phyloP scores from a whole-genome alignment of 1,140 invertebrate species.

The Venustaconcha ellipsiformis region DNA sequence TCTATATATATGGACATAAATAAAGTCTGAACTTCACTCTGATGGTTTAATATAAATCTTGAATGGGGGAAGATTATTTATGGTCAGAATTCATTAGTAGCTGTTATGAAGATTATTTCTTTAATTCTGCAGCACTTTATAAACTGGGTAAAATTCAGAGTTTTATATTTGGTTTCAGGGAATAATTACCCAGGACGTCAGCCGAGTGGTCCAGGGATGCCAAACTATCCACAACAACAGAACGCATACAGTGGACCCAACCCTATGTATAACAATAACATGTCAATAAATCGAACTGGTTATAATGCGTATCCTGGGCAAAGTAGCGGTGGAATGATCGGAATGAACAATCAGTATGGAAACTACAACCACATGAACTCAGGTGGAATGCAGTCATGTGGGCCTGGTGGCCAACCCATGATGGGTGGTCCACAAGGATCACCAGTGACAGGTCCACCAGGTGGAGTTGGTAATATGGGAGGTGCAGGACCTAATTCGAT shows the following conservation, averaged over 20 bases:
- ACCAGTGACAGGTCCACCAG: not conserved
- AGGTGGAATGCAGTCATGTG: slow-evolving; percentile 34
- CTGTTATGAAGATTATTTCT: not conserved
- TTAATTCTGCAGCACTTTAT: not conserved
- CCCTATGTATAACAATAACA: slow-evolving; percentile 52
- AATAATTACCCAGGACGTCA: slow-evolving; percentile 30
- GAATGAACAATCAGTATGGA: slow-evolving; percentile 63
- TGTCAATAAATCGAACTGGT: slow-evolving; percentile 53
- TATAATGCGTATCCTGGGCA: slow-evolving; percentile 43
- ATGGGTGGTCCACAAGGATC: slow-evolving; percentile 1
- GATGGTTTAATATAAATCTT: too few species aligned
- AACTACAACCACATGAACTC: slow-evolving; percentile 58
- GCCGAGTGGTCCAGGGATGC: slow-evolving; percentile 46
- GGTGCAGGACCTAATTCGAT: slow-evolving; percentile 15
- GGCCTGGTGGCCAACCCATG: slow-evolving; percentile 15
- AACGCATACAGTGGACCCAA: slow-evolving; percentile 64
- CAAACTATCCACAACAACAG: slow-evolving; percentile 54
- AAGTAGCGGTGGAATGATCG: slow-evolving; percentile 39
- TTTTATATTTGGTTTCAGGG: slow-evolving; percentile 13
- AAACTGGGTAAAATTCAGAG: not conserved
- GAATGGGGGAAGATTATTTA: too few species aligned
- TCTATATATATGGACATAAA: too few species aligned
- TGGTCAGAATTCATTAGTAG: not conserved
- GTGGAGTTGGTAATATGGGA: not conserved
- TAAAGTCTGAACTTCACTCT: too few species aligned